phyloP scores from a whole-genome alignment of 2,113 vertebrate species.

The Psammodynastes pulverulentus region DNA sequence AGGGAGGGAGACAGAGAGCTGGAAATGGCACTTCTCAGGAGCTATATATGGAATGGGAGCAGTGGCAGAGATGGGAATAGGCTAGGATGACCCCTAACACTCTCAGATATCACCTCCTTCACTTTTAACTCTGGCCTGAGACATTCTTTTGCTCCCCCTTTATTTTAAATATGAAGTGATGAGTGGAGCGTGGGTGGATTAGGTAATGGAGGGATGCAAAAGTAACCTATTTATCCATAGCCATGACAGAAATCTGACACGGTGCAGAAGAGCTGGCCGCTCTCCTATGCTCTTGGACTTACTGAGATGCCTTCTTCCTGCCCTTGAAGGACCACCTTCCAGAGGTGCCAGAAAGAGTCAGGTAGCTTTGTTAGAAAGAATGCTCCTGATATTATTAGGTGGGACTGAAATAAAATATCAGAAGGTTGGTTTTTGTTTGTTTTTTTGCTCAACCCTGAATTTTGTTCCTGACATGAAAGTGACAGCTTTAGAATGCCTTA shows the following conservation, averaged over 20 bases:
- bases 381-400: neutral
- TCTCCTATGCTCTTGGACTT: neutral
- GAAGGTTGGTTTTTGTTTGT: neutral
- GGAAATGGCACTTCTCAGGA: conserved; percentile 67
- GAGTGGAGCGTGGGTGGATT: conserved; percentile 38
- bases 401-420: neutral
- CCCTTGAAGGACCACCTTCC: conserved; percentile 51
- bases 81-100: conserved; percentile 36
- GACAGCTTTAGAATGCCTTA: neutral
- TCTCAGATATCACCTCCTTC: conserved; percentile 50
- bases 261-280: conserved; percentile 8
- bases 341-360: neutral
- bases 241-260: conserved; percentile 65
- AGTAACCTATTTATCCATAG: conserved; percentile 58
- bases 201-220: conserved; percentile 44
- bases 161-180: conserved; percentile 69
- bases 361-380: neutral
- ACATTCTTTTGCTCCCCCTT: conserved; percentile 28
- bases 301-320: conserved; percentile 21
- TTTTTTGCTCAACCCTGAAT: neutral
- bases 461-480: neutral
- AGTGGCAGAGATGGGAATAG: conserved; percentile 27
- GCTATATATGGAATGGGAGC: conserved; percentile 67
- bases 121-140: conserved; percentile 28
- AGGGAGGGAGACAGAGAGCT: conserved; percentile 41